Evolutionary conservation across 2,797 vertebrate species (phyloP).

Genomic region (Denticeps clupeoides): DNA sequence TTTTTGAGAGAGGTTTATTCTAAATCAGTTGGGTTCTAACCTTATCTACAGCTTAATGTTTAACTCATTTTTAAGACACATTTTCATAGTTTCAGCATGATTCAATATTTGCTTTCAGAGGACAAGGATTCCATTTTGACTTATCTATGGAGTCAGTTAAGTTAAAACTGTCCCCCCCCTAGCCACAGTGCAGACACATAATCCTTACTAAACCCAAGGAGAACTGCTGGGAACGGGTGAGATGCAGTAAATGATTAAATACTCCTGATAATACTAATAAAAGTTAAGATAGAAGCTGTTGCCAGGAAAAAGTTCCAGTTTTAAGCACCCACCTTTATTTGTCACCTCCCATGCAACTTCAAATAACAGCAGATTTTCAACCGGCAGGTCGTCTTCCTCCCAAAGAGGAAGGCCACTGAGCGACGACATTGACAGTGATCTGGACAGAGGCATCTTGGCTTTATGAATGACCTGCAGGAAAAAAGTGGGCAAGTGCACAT

Average conservation of each 20-base stretch:
- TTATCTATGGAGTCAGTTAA: no score
- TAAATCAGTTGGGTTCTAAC: neutral
- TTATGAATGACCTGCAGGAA: no score
- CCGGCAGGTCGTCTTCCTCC: constrained; percentile 74
- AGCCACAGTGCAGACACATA: no score
- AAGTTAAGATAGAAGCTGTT: no score
- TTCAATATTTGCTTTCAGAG: constrained; percentile 39
- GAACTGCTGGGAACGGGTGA: no score
- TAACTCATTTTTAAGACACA: no score
- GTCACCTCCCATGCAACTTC: constrained; percentile 94
- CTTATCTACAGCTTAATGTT: constrained; percentile 51
- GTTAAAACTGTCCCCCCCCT: neutral
- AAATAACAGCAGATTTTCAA: constrained; percentile 82
- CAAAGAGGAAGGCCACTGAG: constrained; percentile 76
- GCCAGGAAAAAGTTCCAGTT: neutral
- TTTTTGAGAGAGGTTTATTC: neutral
- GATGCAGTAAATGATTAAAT: no score
- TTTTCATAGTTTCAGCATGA: no score
- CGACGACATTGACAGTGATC: constrained; percentile 83
- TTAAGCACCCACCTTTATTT: constrained; percentile 78
- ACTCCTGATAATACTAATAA: no score
- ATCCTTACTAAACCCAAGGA: no score
- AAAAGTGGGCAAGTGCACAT: neutral
- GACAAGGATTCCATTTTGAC: constrained; percentile 23
- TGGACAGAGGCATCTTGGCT: constrained; percentile 70